phyloP scores from a whole-genome alignment of 2,888 invertebrate genomes.

The Brenthis ino region DNA sequence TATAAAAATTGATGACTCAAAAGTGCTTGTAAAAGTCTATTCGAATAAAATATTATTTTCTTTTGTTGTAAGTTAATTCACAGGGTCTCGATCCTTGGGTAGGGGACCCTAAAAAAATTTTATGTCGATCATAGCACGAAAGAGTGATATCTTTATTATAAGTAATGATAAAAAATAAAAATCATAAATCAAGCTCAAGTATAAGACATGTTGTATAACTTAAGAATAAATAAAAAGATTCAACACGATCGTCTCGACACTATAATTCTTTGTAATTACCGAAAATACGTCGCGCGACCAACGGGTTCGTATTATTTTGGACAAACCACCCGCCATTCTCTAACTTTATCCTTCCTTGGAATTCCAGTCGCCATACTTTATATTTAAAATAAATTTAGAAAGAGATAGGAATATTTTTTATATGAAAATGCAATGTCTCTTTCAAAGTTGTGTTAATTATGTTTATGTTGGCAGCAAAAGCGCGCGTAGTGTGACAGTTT shows the following conservation, averaged over 20 bases:
- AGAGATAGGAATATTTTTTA: constrained; percentile 11
- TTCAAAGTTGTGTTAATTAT: neutral
- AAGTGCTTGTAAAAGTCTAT: too few relatives aligned
- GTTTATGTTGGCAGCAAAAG: constrained; percentile 37
- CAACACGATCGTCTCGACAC: constrained; percentile 6
- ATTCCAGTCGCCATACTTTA: constrained; percentile 40
- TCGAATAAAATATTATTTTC: too few relatives aligned
- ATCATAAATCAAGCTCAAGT: too few relatives aligned
- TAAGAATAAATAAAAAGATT: constrained; percentile 14
- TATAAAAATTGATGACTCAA: too few relatives aligned
- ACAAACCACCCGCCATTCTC: constrained; percentile 55
- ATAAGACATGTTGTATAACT: neutral
- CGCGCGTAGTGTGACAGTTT: constrained; percentile 31
- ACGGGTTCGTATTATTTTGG: constrained; percentile 63
- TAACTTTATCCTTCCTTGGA: constrained; percentile 56
- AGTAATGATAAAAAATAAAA: neutral
- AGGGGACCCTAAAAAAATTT: too few relatives aligned
- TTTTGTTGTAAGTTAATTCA: too few relatives aligned
- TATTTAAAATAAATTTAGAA: constrained; percentile 17
- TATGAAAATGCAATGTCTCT: neutral
- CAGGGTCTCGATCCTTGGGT: too few relatives aligned
- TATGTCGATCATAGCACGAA: too few relatives aligned
- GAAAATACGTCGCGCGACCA: constrained; percentile 61
- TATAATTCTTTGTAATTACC: constrained; percentile 50
- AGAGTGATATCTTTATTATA: too few relatives aligned